Evolutionary conservation across 2,888 invertebrate genomes (phyloP), one percentile per base, ranked within the genome.

Genomic region (Agrotis exclamationis): DNA sequence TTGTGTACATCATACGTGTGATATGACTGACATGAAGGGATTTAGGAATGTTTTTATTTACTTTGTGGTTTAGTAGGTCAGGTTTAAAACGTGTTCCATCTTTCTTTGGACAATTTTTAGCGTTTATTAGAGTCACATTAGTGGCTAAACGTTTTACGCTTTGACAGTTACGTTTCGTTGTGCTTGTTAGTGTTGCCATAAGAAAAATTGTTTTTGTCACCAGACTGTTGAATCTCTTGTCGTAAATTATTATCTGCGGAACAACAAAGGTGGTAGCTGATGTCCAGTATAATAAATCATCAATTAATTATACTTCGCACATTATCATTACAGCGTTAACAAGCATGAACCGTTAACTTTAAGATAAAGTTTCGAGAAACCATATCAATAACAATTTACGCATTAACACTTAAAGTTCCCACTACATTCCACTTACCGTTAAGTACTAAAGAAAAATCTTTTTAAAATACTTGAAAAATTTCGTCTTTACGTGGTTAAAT

Each of bases 1-100:
- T 89, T 84, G 86, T 83, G 73, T 82, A 80, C 79, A 81, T 83
- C 76, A 79, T 68, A 74, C 74, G 84, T 77, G 77, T 85, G 83
- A 84, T 89, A 86, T 80, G 74, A 64, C 79, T 84, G 82, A 82
- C 85, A 81, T 67, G 71, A 74, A 73, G 80, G 60, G 76, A 76
- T 81, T 86, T 79, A 57, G 76, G 60, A 54, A 14, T 63, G 71
- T 70, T 83, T 63, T 79, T 80, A 59, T 80, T 82, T 78, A 71
- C 70, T 69, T 58, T 71, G 22, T 44, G 44, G 54, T 64, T 76
- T 64, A 76, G 65, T 79, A 68, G 77, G 83, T 83, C 79, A 84
- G 63, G 67, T 79, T 54, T 70, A 20, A 60, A 62, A 70, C 24
- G 44, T 63, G 45, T 48, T 50, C 3, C 59, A 53, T 65, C 24